Base-by-base conservation (phyloP, 2,113 vertebrate genomes). In the Galbula dea region DNA sequence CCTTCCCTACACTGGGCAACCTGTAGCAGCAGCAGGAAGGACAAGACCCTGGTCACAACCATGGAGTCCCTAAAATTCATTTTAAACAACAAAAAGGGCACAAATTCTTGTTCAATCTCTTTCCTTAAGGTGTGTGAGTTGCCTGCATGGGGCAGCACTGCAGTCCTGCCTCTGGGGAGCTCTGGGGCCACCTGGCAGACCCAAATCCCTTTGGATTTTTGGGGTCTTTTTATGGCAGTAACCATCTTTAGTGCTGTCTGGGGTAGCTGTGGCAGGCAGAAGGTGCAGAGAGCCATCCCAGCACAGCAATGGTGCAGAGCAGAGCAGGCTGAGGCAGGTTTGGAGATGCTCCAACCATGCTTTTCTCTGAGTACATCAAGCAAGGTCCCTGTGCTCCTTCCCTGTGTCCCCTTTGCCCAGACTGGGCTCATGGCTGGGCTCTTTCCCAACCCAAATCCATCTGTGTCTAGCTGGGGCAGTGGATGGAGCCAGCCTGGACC, bases 291-390 rank as follows among this genome's bases (percentile, higher is more conserved):
- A 3, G 68, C 32, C 83, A 1, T 7, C 52, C 74, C 21, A 59
- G 52, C 20, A 0, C 20, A 6, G 29, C 6, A 3, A 7, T 12
- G 69, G 32, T 36, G 32, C 0, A 0, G 2, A 49, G 63, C 74
- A 16, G 41, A 1, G 2, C 26, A 3, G 27, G 19, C 49, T 20
- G 43, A 5, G 46, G 34, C 3, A 0, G 52, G 15, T 26, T 30
- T 17, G 73, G 32, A 39, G 68, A 4, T n/a, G 37, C 12, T 62
- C 43, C 49, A 30, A 39, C 15, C 0, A 3, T 23, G 41, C 52
- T 37, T 4, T 7, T 46, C 1, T 1, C 45, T 1, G 3, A 24
- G 34, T 43, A 16, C 0, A 0, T 54, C 6, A 5, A 3, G 34
- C 0, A 4, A 13, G 67, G 37, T 19, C 71, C 69, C 45, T 14